Percentiles rank a stretch among this genome's conserved stretches.
These are phyloP conservation scores for Melipona bicolor DNA, from an alignment of 2,888 invertebrate genomes.

Conservation along the genomic window DNA sequence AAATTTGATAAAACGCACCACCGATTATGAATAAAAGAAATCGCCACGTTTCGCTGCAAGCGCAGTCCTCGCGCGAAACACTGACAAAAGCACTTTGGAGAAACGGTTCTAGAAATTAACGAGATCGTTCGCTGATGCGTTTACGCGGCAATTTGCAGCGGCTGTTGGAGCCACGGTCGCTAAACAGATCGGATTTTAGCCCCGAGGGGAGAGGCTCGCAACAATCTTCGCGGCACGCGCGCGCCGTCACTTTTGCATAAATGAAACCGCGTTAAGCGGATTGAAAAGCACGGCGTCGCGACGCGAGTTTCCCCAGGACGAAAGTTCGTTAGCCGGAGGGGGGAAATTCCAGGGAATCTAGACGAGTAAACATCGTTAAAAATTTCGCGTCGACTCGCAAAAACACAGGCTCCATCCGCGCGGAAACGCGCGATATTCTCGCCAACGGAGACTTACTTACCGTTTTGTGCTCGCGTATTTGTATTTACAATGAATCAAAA, in stretches of 20 bases:
- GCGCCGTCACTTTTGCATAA: constrained; percentile 6
- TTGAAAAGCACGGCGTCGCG: background rate
- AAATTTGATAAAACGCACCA: no score
- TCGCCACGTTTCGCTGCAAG: no score
- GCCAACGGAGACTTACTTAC: background rate
- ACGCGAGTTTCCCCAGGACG: background rate
- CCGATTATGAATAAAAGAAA: no score
- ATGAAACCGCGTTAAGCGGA: constrained; percentile 4
- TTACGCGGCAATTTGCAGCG: background rate
- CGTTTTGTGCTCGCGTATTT: no score
- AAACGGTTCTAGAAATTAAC: background rate
- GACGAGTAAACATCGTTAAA: constrained; percentile 6
- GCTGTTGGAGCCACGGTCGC: background rate
- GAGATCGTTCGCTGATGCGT: background rate
- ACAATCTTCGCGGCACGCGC: background rate
- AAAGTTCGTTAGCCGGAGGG: background rate
- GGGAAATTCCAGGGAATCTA: background rate
- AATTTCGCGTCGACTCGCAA: background rate
- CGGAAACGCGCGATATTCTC: background rate
- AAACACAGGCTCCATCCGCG: background rate
- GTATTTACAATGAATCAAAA: no score
- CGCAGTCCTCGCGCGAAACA: background rate
- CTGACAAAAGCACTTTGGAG: background rate
- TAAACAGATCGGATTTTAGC: constrained; percentile 6
- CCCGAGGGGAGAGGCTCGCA: background rate